A percentile compares a stretch with the other conserved stretches of the same genome.
These are phyloP conservation scores for Hemicordylus capensis DNA, from an alignment of 2,113 vertebrate species.

Conservation along the genomic window DNA sequence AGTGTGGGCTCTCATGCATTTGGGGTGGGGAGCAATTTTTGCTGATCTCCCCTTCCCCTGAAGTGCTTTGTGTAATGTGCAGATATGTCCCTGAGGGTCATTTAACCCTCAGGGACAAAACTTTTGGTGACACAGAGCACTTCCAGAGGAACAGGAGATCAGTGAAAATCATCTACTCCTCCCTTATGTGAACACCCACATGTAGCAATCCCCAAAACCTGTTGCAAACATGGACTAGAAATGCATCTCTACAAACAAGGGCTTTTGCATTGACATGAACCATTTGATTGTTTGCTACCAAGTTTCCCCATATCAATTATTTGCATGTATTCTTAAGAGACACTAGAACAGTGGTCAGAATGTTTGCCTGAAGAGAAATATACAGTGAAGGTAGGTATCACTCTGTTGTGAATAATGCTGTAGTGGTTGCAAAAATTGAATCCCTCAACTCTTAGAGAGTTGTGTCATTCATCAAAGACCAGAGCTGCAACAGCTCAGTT, in stretches of 20 bases:
- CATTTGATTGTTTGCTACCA: neutral
- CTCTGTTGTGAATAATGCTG: neutral
- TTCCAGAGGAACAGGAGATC: no score
- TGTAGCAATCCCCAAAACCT: neutral
- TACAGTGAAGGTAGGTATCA: neutral
- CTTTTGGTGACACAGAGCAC: no score
- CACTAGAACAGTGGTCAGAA: neutral
- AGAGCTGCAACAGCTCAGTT: neutral
- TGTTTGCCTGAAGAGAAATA: neutral
- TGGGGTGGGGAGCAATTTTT: no score
- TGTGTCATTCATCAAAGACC: neutral
- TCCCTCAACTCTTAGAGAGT: fast-evolving
- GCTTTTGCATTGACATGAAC: neutral
- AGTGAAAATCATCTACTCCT: no score
- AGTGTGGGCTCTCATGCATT: no score
- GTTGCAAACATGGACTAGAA: neutral
- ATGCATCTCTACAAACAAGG: neutral
- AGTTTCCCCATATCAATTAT: neutral
- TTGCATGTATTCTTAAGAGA: neutral
- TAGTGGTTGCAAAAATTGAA: neutral
- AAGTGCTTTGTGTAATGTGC: no score
- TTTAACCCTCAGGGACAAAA: no score
- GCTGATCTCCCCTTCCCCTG: no score
- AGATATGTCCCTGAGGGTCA: no score
- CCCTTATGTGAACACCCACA: no score